Evolutionary conservation across 1,140 invertebrate species (phyloP), one percentile per base, ranked within the genome.

Genomic region (Sitobion miscanthi): DNA sequence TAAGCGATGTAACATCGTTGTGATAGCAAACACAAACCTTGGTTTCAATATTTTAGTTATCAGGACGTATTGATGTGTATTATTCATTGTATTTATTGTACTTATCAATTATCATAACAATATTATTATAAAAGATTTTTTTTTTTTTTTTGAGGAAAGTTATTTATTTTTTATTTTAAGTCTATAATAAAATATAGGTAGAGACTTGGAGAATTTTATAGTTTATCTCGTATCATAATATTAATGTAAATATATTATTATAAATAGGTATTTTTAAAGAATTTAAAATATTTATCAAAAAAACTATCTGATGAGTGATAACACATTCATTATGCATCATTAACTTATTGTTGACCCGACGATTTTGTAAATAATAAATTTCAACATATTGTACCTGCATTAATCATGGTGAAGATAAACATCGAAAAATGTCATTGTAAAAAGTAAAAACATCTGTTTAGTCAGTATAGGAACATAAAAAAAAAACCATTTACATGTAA

Each of bases 361-460:
- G n/a, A 38, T 89, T 88, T 89, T 89, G n/a, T 89, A 89, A 89
- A 89, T 35, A 89, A 89, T 89, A 89, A 54, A 89, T 54, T 54
- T 89, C 30, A 54, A 89, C 49, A 35, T 89, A 89, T 47, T 88
- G 49, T 54, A 47, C 52, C 87, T 89, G 35, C 35, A 89, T 89
- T 89, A 89, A 89, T 54, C 87, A 54, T 35, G 35, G 20, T 54
- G 0, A 89, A n/a, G 87, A 89, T 89, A 89, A 89, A 38, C n/a
- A 89, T 89, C 87, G 11, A 38, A 42, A 89, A 35, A 54, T 23
- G 20, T 89, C 14, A 35, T 38, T 89, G n/a, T 54, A 38, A 54
- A 89, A 89, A 89, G n/a, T 54, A 38, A 54, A 89, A 89, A 89
- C 87, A 89, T 89, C 87, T 89, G 87, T 89, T 89, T 54, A 77